Evolutionary conservation across 2,113 vertebrate genomes (phyloP).

Genomic region (Perca flavescens): DNA sequence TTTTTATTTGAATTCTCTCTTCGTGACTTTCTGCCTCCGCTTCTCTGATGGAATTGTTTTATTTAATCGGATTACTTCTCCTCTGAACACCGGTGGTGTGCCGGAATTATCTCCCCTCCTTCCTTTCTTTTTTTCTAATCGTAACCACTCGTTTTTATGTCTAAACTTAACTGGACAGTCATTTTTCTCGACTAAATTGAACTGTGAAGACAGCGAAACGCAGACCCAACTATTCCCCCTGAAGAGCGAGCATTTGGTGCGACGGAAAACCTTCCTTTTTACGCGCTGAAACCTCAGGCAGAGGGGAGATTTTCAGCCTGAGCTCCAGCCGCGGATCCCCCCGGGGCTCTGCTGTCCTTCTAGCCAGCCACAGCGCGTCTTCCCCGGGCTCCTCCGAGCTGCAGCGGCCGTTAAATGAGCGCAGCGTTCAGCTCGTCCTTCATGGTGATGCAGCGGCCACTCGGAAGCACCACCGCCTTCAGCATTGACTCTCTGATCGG

Average conservation of each 20-base stretch:
- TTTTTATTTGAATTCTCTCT: background rate
- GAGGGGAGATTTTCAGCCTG: too few species aligned
- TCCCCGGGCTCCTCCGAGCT: conserved; percentile 32
- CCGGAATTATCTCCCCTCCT: too few species aligned
- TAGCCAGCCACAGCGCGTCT: conserved; percentile 20
- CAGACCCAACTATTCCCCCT: too few species aligned
- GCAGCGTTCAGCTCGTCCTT: conserved; percentile 90
- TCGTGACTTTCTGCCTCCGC: background rate
- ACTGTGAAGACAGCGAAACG: too few species aligned
- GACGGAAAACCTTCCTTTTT: too few species aligned
- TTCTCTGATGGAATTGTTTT: conserved; percentile 50
- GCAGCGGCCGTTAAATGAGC: conserved; percentile 87
- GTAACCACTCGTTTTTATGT: too few species aligned
- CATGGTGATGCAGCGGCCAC: conserved; percentile 97
- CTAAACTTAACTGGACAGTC: too few species aligned
- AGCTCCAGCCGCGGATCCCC: conserved; percentile 7
- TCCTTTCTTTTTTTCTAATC: too few species aligned
- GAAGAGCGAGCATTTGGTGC: too few species aligned
- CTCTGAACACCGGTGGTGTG: conserved; percentile 28
- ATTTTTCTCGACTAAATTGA: too few species aligned
- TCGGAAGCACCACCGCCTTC: conserved; percentile 95
- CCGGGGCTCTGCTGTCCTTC: conserved; percentile 14
- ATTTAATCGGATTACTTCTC: conserved; percentile 54
- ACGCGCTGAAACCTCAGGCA: too few species aligned
- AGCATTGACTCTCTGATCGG: conserved; percentile 97